Evolutionary conservation across 2,113 vertebrate species (phyloP).

Genomic region (Eudyptes chrysolophus): DNA sequence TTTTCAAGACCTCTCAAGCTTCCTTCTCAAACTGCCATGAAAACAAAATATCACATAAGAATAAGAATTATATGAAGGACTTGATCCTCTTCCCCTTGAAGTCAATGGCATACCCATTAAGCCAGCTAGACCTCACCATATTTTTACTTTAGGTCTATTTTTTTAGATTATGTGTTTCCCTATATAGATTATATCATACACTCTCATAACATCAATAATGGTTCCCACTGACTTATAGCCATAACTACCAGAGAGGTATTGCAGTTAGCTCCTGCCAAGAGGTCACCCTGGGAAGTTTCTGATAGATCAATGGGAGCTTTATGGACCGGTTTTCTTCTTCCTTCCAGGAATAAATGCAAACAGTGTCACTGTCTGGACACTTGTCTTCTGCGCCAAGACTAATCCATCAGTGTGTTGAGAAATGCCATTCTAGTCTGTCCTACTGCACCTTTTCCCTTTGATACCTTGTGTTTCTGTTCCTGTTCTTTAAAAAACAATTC

Average conservation of each 20-base stretch:
- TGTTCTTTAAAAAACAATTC: neutral
- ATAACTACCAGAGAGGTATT: neutral
- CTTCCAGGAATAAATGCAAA: constrained; percentile 6
- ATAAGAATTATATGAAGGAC: neutral
- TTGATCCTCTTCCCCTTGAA: neutral
- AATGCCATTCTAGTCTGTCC: neutral
- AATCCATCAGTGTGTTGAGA: neutral
- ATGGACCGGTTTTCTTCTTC: neutral
- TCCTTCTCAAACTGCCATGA: neutral
- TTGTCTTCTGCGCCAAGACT: neutral
- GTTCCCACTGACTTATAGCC: neutral
- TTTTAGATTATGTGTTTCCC: neutral
- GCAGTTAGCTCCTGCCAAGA: neutral
- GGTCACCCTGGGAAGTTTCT: neutral
- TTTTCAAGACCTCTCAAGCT: neutral
- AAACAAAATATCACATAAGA: neutral
- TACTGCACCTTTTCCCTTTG: neutral
- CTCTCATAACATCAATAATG: neutral
- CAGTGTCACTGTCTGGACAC: neutral
- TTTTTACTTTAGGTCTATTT: neutral
- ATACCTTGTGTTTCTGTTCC: neutral
- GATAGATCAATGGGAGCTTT: constrained; percentile 14
- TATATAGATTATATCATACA: neutral
- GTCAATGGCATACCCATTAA: neutral
- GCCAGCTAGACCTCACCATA: neutral